phyloP scores from a whole-genome alignment of 30 jellyfish, hydroid and myxozoan genomes.

The Turritopsis rubra region DNA sequence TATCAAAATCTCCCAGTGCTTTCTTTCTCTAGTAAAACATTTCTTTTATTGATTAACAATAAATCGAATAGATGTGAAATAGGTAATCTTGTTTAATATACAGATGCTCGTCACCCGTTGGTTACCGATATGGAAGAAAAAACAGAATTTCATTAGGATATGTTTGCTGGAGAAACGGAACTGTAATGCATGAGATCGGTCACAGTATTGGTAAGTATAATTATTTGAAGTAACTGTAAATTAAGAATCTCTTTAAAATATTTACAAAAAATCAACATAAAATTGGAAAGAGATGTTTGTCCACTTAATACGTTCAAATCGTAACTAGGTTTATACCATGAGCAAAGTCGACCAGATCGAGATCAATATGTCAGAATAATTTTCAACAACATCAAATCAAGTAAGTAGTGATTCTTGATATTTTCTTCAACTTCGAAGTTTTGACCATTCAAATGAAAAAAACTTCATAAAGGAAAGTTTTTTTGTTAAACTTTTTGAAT shows the following conservation, averaged over 20 bases:
- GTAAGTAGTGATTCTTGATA: neutral
- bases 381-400: neutral
- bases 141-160: conserved; percentile 8
- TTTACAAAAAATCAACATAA: neutral
- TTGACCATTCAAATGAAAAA: too few species aligned
- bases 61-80: too few species aligned
- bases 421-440: too few species aligned
- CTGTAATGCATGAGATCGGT: conserved; percentile 28
- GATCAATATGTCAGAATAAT: neutral
- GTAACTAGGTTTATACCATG: neutral
- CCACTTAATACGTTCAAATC: neutral
- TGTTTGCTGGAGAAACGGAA: conserved; percentile 24
- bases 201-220: conserved; percentile 26
- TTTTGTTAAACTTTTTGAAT: too few species aligned
- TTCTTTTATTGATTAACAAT: too few species aligned
- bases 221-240: neutral
- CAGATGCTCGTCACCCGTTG: conserved; percentile 41
- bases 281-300: neutral
- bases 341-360: conserved; percentile 8
- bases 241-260: neutral
- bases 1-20: too few species aligned
- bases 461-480: too few species aligned
- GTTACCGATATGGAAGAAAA: conserved; percentile 18
- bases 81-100: too few species aligned
- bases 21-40: too few species aligned